Base-by-base conservation (phyloP, 2,888 invertebrate species). In the Drosophila flavopinicola region DNA sequence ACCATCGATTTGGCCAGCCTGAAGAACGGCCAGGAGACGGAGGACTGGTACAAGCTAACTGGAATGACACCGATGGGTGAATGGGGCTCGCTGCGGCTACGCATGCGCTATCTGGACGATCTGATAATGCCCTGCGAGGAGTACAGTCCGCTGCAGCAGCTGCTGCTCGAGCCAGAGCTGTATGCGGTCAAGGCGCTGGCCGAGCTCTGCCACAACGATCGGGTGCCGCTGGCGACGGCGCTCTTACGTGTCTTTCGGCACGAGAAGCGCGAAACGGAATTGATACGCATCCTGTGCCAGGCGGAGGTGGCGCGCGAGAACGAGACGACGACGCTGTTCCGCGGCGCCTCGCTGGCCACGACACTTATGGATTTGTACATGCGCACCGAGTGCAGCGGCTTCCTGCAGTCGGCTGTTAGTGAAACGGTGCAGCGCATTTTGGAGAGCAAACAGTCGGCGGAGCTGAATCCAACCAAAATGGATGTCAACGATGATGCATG, bases 291-390 rank as follows among this genome's bases (percentile, higher is more conserved):
- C 84, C 92, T 99, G 74, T 97, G 96, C 82, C 95, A 96, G 85
- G 96, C 96, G 11, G 98, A 98, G 92, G 93, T 96, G 74, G 92
- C 92, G 4, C 93, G 94, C 75, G 98, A 99, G 93, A 94, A 94
- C 37, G 97, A 98, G 92, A 97, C 97, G 23, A 95, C 97, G 7
- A 98, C 98, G 1, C 92, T 99, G 78, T 99, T 99, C 91, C 94
- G 99, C 77, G 97, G 97, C 51, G 97, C 98, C 13, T 97, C 98
- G 48, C 93, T 99, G 75, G 97, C 98, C 48, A 98, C 99, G 15
- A 98, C 98, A 1, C 93, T 99, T 48, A 97, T 99, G 94, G 98
- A 99, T 92, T 94, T 98, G 89, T 98, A 98, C 91, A 99, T 99
- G 99, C 95, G 96, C 84, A 95, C 96, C 66, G 96, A 97, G 86